Evolutionary conservation across 2,113 vertebrate species (phyloP).

Genomic region (Spea multiplicata): DNA sequence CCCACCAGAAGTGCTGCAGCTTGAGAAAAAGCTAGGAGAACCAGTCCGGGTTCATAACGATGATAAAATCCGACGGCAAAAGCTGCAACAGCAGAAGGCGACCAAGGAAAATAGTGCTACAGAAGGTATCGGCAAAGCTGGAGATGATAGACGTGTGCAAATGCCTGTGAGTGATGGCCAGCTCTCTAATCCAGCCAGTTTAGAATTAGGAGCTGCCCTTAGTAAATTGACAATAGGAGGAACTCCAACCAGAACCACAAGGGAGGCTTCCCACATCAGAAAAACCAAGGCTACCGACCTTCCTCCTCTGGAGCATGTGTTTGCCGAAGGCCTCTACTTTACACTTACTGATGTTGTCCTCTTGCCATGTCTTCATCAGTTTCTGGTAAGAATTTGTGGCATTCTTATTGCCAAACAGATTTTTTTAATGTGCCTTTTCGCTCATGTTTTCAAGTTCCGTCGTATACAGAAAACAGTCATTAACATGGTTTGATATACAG

Average conservation of each 20-base stretch:
- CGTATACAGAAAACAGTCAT: too few species aligned
- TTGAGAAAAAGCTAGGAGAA: slow-evolving; percentile 84
- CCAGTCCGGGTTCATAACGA: slow-evolving; percentile 94
- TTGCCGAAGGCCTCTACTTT: slow-evolving; percentile 95
- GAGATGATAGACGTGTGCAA: slow-evolving; percentile 13
- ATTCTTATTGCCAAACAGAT: not conserved
- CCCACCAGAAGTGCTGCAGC: slow-evolving; percentile 75
- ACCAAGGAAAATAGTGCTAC: not conserved
- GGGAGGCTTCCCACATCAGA: slow-evolving; percentile 79
- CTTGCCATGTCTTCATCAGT: slow-evolving; percentile 87
- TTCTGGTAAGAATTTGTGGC: slow-evolving; percentile 77
- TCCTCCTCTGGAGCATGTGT: slow-evolving; percentile 83
- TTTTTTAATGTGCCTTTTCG: not conserved
- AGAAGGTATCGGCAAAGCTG: not conserved
- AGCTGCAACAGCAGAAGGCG: slow-evolving; percentile 75
- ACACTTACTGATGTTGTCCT: slow-evolving; percentile 91
- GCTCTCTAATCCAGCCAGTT: slow-evolving; percentile 31
- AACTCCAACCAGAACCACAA: slow-evolving; percentile 57
- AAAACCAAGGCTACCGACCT: slow-evolving; percentile 82
- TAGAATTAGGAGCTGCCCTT: slow-evolving; percentile 82
- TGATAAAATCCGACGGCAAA: slow-evolving; percentile 92
- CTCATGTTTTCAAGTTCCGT: too few species aligned
- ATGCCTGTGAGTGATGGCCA: not conserved
- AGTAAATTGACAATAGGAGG: slow-evolving; percentile 73
- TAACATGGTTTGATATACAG: too few species aligned